phyloP scores from a whole-genome alignment of 2,113 vertebrate species.

The Antechinus stuartii region DNA sequence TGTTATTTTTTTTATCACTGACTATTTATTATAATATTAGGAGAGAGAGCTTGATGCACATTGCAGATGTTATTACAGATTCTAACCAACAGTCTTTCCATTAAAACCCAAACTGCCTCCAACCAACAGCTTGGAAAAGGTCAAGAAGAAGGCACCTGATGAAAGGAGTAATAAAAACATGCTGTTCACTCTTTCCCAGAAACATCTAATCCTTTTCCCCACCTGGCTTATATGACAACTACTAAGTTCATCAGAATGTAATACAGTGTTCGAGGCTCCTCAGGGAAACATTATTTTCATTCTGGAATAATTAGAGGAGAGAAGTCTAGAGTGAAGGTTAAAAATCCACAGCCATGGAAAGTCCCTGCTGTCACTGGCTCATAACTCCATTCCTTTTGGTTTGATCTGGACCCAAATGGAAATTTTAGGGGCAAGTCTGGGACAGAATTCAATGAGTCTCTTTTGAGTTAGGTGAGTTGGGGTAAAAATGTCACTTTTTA shows the following conservation, averaged over 20 bases:
- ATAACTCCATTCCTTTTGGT: slow-evolving; percentile 43
- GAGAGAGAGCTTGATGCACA: slow-evolving; percentile 23
- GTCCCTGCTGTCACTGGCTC: slow-evolving; percentile 52
- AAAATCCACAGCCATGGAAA: slow-evolving; percentile 55
- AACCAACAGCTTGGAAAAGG: slow-evolving; percentile 58
- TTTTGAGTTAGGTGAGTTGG: not conserved
- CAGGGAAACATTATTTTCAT: slow-evolving; percentile 54
- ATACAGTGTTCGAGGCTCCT: slow-evolving; percentile 18
- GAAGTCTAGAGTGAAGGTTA: slow-evolving; percentile 47
- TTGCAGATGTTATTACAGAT: slow-evolving; percentile 41
- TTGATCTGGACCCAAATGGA: slow-evolving; percentile 19
- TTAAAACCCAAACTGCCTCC: slow-evolving; percentile 59
- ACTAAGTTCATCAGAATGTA: slow-evolving; percentile 32
- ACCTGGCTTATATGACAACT: slow-evolving; percentile 49
- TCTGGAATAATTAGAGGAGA: slow-evolving; percentile 55
- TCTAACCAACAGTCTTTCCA: slow-evolving; percentile 10
- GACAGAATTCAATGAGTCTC: slow-evolving; percentile 17
- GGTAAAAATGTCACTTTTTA: slow-evolving; percentile 4
- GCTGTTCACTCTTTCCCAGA: slow-evolving; percentile 63
- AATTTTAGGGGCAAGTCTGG: slow-evolving; percentile 25
- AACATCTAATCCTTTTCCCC: slow-evolving; percentile 54
- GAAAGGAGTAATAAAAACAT: slow-evolving; percentile 61
- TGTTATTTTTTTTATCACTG: slow-evolving; percentile 48
- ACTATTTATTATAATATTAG: slow-evolving; percentile 23
- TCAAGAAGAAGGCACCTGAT: slow-evolving; percentile 65